Percentiles rank a stretch among this genome's conserved stretches.
These are phyloP conservation scores for Tragelaphus strepsiceros DNA, from an alignment of 2,113 vertebrate genomes.

Conservation along the genomic window DNA sequence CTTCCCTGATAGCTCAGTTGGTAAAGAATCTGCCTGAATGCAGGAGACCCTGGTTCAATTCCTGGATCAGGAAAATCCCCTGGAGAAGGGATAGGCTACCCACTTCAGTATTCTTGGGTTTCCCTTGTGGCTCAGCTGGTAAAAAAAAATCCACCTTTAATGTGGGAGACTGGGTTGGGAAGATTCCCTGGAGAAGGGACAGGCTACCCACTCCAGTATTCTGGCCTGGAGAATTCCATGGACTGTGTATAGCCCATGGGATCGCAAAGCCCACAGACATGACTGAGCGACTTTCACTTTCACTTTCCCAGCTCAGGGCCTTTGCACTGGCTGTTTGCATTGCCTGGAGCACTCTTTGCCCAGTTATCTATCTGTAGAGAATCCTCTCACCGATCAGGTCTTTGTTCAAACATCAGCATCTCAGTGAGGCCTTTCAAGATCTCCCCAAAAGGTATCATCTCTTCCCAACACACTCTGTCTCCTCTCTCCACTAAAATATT, in stretches of 20 bases:
- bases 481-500: background rate
- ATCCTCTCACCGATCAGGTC: background rate
- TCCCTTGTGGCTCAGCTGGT: background rate
- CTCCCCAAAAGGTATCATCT: background rate
- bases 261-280: background rate
- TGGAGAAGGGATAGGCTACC: background rate
- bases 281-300: background rate
- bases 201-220: background rate
- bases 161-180: background rate
- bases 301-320: background rate
- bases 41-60: background rate
- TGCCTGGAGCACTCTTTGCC: background rate
- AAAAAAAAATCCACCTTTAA: background rate
- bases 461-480: background rate
- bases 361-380: background rate
- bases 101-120: background rate
- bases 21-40: background rate
- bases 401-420: background rate
- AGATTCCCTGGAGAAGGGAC: background rate
- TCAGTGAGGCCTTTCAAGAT: background rate
- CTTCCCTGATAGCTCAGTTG: background rate
- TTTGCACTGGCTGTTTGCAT: background rate
- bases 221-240: background rate
- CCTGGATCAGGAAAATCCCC: background rate
- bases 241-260: background rate